phyloP scores from a whole-genome alignment of 2,888 invertebrate species.

The Tenthredo livida region DNA sequence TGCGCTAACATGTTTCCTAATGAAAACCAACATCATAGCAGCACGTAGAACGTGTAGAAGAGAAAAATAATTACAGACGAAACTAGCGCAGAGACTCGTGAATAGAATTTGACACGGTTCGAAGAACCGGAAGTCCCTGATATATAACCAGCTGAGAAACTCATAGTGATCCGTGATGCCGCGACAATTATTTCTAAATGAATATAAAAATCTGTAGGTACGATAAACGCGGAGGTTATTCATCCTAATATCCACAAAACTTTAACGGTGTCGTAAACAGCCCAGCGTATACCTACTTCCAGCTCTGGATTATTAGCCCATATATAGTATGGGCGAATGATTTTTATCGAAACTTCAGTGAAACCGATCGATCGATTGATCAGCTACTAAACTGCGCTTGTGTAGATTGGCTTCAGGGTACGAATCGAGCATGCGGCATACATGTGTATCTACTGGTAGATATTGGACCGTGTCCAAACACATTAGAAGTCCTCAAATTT shows the following conservation, averaged over 20 bases:
- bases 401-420: background rate
- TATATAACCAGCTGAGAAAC: background rate
- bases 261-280: slow-evolving; percentile 29
- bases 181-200: slow-evolving; percentile 1
- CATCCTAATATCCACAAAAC: slow-evolving; percentile 9
- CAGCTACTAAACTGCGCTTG: background rate
- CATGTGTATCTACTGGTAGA: background rate
- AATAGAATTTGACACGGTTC: background rate
- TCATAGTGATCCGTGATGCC: background rate
- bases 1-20: background rate
- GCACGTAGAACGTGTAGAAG: background rate
- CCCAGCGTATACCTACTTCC: background rate
- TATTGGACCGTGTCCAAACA: background rate
- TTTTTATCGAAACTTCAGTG: background rate
- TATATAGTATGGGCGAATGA: background rate
- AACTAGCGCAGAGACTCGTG: background rate
- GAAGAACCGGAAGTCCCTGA: slow-evolving; percentile 21
- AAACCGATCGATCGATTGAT: background rate
- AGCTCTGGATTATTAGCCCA: background rate
- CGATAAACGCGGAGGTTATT: slow-evolving; percentile 28
- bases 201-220: slow-evolving; percentile 29
- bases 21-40: background rate
- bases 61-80: background rate
- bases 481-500: background rate
- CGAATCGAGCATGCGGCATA: background rate